Evolutionary conservation across 2,113 vertebrate species (phyloP).

Genomic region (Ictalurus punctatus): DNA sequence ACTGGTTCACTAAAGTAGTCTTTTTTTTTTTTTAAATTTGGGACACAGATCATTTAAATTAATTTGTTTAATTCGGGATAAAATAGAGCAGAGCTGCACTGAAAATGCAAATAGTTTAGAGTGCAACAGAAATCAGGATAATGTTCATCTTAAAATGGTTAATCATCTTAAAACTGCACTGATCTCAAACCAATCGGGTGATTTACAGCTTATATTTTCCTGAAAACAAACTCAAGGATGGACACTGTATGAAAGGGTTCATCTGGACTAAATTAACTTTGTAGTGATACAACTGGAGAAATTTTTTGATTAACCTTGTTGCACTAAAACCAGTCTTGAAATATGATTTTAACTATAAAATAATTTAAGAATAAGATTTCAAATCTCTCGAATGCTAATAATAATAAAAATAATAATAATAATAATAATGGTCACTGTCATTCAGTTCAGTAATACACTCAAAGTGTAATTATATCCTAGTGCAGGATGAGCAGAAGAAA

Average conservation of each 20-base stretch:
- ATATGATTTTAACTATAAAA: not conserved
- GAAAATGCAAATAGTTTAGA: not conserved
- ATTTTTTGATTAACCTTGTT: not conserved
- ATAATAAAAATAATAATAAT: too few species aligned
- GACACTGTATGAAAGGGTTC: not conserved
- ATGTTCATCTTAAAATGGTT: too few species aligned
- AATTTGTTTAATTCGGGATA: not conserved
- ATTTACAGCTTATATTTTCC: too few species aligned
- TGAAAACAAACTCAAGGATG: too few species aligned
- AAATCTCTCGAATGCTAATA: not conserved
- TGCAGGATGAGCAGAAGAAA: not conserved
- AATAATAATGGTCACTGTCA: not conserved
- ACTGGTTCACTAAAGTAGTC: too few species aligned
- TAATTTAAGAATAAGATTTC: not conserved
- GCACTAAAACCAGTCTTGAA: too few species aligned
- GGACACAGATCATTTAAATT: too few species aligned
- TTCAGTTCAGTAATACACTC: not conserved
- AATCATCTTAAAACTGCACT: too few species aligned
- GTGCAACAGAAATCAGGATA: not conserved
- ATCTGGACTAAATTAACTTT: not conserved
- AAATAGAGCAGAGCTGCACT: not conserved
- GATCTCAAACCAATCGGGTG: too few species aligned
- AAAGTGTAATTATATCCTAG: not conserved
- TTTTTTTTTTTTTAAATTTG: too few species aligned
- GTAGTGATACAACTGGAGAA: not conserved